A percentile compares a stretch with the other conserved stretches of the same genome.
Evolutionary conservation across 2,113 vertebrate genomes (phyloP).

Genomic region (Hippocampus mohnikei): DNA sequence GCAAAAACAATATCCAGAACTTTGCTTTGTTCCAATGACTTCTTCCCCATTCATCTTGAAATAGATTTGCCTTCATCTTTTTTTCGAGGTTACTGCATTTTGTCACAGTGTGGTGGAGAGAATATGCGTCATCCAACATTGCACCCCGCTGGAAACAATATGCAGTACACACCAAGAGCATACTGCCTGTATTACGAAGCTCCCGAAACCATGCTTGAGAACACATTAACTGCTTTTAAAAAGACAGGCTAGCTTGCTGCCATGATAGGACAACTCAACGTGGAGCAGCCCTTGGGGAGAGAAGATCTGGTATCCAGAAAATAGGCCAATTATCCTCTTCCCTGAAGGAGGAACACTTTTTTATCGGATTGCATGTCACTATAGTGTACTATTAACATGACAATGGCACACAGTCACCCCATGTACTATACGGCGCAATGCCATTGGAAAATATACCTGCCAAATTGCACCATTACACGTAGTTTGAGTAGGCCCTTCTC

Average conservation of each 20-base stretch:
- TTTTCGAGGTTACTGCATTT: too few species aligned
- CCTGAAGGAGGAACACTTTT: conserved; percentile 52
- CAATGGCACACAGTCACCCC: not conserved
- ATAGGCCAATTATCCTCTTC: conserved; percentile 49
- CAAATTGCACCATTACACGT: not conserved
- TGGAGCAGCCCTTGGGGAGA: conserved; percentile 25
- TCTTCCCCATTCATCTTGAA: too few species aligned
- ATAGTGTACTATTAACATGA: conserved; percentile 28
- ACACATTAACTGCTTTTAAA: conserved; percentile 1
- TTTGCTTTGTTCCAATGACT: too few species aligned
- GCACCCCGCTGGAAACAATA: too few species aligned
- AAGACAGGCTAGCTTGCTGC: not conserved
- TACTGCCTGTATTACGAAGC: not conserved
- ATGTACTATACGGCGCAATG: not conserved
- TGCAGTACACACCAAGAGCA: too few species aligned
- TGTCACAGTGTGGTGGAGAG: too few species aligned
- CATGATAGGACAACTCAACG: not conserved
- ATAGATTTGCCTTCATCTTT: too few species aligned
- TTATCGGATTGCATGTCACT: conserved; percentile 28
- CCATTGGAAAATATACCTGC: not conserved
- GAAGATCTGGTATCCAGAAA: conserved; percentile 40
- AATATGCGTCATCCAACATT: too few species aligned
- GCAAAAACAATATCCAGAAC: too few species aligned
- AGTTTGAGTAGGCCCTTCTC: not conserved
- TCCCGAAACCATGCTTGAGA: conserved; percentile 8